Base-by-base conservation (phyloP, 2,113 vertebrate species). In the Chelonoidis abingdonii region DNA sequence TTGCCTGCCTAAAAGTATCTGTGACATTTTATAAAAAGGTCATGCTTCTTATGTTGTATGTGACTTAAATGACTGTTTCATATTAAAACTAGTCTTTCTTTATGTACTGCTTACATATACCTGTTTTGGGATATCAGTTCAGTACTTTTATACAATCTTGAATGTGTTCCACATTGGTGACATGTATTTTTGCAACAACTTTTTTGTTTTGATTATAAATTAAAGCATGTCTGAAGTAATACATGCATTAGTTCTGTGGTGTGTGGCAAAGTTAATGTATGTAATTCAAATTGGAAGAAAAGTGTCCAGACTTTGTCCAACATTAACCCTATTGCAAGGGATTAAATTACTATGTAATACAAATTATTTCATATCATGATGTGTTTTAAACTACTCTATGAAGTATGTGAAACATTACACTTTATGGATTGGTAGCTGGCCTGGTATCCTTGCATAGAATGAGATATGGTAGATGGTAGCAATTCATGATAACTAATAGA, bases 111-210 rank as follows among this genome's bases (percentile, higher is more conserved):
- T 98, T 98, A 98, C 97, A 98, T 98, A 98, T 98, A 97, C 98
- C 98, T 98, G 97, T 98, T 98, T 98, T 95, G 98, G 98, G 98
- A 98, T 98, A 98, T 98, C 98, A 97, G 98, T 98, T 98, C 98
- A 98, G 98, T 98, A 98, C 98, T 98, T 98, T 98, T 98, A 98
- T 98, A 98, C 97, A 86, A 98, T 97, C 96, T 98, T 97, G 97
- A 98, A 97, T 98, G 97, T 98, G 98, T 98, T 98, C 98, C 98
- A 98, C 98, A 98, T 98, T 98, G 98, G 98, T 98, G 98, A 98
- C 98, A 98, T 98, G 98, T 98, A 98, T 98, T 98, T 98, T 98
- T 98, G 97, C 97, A 98, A 95, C 95, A 94, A 94, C 89, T 93
- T 97, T 97, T 98, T 97, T 97, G 97, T 98, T 98, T 96, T 57